These are phyloP conservation scores for Halesus radiatus DNA, from an alignment of 1,140 invertebrate genomes.

Conservation along the genomic window DNA sequence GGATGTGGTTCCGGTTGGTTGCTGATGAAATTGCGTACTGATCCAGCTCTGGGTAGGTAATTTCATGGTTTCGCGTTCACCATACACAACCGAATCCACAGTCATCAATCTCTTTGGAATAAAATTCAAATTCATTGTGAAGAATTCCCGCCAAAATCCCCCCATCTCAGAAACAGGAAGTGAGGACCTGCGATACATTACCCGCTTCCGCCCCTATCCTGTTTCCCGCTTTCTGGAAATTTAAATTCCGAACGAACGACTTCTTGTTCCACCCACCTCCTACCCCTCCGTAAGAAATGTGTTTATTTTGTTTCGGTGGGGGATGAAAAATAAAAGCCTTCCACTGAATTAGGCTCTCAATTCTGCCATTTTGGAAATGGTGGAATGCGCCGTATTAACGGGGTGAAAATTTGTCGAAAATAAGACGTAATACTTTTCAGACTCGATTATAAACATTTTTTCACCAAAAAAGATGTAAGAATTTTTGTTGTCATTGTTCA, in stretches of 20 bases:
- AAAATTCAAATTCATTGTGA: slow-evolving; percentile 6
- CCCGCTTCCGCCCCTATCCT: slow-evolving; percentile 55
- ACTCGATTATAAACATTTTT: too few species aligned
- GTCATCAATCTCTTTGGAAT: background rate
- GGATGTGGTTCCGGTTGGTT: too few species aligned
- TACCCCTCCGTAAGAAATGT: slow-evolving; percentile 8
- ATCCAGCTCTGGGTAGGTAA: too few species aligned
- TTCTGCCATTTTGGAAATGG: too few species aligned
- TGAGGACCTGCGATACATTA: slow-evolving; percentile 55
- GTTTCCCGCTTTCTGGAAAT: slow-evolving; percentile 55
- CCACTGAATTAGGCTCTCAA: background rate
- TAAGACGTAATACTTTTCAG: too few species aligned
- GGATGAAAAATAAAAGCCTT: slow-evolving; percentile 30
- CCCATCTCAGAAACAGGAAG: slow-evolving; percentile 47
- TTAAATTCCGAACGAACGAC: slow-evolving; percentile 51
- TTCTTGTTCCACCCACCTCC: slow-evolving; percentile 29
- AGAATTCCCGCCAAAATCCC: slow-evolving; percentile 1
- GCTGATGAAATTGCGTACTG: too few species aligned
- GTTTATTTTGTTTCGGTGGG: slow-evolving; percentile 31
- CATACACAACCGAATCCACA: too few species aligned
- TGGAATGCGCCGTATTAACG: too few species aligned
- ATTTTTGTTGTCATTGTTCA: too few species aligned
- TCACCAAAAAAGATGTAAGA: too few species aligned
- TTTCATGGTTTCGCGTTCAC: too few species aligned
- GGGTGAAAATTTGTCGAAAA: too few species aligned